Base-by-base conservation (phyloP, 2,888 invertebrate species). In the Salpingus planirostris region DNA sequence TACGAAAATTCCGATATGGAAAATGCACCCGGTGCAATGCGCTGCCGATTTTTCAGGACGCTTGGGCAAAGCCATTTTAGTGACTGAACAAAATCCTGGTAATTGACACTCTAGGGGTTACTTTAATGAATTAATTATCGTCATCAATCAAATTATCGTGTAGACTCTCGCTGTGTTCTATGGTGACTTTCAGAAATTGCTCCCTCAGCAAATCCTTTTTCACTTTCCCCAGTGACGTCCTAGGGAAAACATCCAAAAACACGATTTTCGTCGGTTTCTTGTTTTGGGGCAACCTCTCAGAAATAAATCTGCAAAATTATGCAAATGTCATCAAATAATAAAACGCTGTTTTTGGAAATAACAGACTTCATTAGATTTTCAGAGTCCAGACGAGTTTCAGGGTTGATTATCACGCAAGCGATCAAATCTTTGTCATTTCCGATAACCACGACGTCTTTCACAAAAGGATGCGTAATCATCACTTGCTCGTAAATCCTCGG, bases 181-280 rank as follows among this genome's bases (percentile, higher is more conserved):
- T 38, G 30, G 39, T 44, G 1, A 45, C 32, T 15, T 36, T 27
- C 13, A 53, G 29, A 13, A 41, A 34, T 11, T 49, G 38, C 26
- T 51, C 41, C 21, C 46, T 42, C 11, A 60, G 30, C 3, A 42
- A 11, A 8, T 42, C 38, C 24, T 49, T 54, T 31, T 49, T 55
- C 1, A 58, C 42, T 29, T 51, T 52, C 8, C 60, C 60, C 14
- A 48, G 40, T 7, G 45, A 36, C 1, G 59, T 58, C 27, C 52
- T 50, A 1, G 59, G 59, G 23, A 60, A 47, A 27, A 46, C 45
- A n/a, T 52, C 48, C 28, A 54, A 29, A 23, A 57, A 50, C 11
- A 49, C 31, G 6, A 59, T 46, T 40, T 42, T 50, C 0, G 48
- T 45, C 1, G 56, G 54, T 15, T 30, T 11, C 15, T 46, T 42